These are phyloP conservation scores for Phlogophora meticulosa DNA, from an alignment of 2,888 invertebrate species.

Conservation along the genomic window DNA sequence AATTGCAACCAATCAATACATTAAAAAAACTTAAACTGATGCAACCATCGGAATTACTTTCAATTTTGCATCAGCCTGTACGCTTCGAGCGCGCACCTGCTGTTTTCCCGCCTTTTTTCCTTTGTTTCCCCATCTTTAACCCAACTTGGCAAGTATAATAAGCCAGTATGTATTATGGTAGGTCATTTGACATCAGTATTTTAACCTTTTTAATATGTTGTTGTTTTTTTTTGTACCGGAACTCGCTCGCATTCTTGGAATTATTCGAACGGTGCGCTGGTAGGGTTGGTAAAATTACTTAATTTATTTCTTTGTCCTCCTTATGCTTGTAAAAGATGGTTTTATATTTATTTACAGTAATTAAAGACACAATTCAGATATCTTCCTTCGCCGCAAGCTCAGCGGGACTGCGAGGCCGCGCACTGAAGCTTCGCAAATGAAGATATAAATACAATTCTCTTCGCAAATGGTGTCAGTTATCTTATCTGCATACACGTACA, in stretches of 20 bases:
- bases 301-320: slow-evolving; percentile 56
- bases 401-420: not conserved
- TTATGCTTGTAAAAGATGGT: slow-evolving; percentile 20
- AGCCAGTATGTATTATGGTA: slow-evolving; percentile 81
- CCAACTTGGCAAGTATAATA: slow-evolving; percentile 76
- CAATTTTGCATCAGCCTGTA: slow-evolving; percentile 74
- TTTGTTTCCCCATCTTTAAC: slow-evolving; percentile 75
- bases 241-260: slow-evolving; percentile 57
- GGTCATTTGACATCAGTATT: slow-evolving; percentile 77
- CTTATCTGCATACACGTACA: not conserved
- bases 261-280: slow-evolving; percentile 31
- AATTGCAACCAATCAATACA: slow-evolving; percentile 37
- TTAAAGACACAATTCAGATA: slow-evolving; percentile 7
- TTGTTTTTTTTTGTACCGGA: slow-evolving; percentile 68
- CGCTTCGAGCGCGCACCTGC: slow-evolving; percentile 76
- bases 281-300: slow-evolving; percentile 55
- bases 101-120: slow-evolving; percentile 74
- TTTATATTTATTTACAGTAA: slow-evolving; percentile 10
- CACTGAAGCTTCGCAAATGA: not conserved
- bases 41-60: slow-evolving; percentile 7
- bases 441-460: slow-evolving; percentile 10
- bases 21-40: slow-evolving; percentile 19
- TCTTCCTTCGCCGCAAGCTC: slow-evolving; percentile 10
- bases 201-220: slow-evolving; percentile 71
- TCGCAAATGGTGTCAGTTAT: not conserved